phyloP scores from a whole-genome alignment of 2,797 vertebrate species.

The Lepidocolaptes lacrymiger region DNA sequence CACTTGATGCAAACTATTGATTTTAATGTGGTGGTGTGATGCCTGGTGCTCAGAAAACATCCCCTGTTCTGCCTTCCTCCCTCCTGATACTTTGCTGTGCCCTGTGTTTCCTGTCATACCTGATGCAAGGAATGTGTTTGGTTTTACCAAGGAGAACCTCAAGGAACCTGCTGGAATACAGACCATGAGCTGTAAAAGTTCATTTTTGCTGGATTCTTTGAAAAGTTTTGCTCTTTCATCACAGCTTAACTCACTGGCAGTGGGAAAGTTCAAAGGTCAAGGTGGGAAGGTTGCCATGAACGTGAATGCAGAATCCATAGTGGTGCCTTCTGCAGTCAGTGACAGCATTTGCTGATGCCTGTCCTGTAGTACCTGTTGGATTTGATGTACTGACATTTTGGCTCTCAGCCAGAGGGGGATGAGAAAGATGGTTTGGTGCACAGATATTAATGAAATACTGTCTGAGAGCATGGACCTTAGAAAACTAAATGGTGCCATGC shows the following conservation, averaged over 20 bases:
- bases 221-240: not conserved
- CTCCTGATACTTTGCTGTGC: not conserved
- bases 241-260: not conserved
- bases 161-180: not conserved
- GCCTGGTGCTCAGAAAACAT: not conserved
- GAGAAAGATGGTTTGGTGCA: not conserved
- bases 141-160: not conserved
- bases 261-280: not conserved
- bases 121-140: not conserved
- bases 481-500: not conserved
- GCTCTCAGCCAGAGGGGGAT: not conserved
- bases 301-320: not conserved
- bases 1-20: not conserved
- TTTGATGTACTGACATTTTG: not conserved
- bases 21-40: not conserved
- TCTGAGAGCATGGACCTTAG: not conserved
- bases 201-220: not conserved
- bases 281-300: not conserved
- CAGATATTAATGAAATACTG: not conserved
- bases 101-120: not conserved
- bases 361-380: not conserved
- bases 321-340: not conserved
- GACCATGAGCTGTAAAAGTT: not conserved
- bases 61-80: not conserved
- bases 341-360: not conserved